Evolutionary conservation across 2,797 vertebrate genomes (phyloP).

Genomic region (Protosalanx chinensis): DNA sequence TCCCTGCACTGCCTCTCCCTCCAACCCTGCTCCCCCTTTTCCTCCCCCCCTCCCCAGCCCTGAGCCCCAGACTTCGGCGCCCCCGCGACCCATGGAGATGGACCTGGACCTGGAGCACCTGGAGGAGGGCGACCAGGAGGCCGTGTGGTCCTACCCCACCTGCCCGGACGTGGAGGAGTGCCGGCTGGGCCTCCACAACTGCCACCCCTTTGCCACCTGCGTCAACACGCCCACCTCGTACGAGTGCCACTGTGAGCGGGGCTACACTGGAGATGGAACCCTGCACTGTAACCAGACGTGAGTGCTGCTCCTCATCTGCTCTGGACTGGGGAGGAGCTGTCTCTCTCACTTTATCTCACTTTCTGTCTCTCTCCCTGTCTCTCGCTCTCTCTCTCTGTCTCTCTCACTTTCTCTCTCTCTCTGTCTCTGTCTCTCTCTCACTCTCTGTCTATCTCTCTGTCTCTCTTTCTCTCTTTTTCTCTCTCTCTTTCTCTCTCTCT

Average conservation of each 20-base stretch:
- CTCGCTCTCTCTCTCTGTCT: not conserved
- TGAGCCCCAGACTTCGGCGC: slow-evolving; percentile 75
- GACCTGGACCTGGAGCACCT: slow-evolving; percentile 67
- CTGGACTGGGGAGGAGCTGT: too few species aligned
- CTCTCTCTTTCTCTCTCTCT: not conserved
- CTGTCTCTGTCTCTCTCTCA: too few species aligned
- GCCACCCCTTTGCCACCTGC: slow-evolving; percentile 83
- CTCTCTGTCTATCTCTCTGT: too few species aligned
- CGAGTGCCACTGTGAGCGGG: slow-evolving; percentile 88
- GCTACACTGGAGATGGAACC: slow-evolving; percentile 86
- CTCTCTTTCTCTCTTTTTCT: too few species aligned
- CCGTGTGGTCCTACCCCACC: slow-evolving; percentile 85
- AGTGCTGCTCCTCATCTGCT: slow-evolving; percentile 31
- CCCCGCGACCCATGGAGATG: slow-evolving; percentile 72
- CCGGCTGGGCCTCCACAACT: slow-evolving; percentile 83
- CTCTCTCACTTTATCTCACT: too few species aligned
- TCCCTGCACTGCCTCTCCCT: too few species aligned
- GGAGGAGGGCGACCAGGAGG: slow-evolving; percentile 70
- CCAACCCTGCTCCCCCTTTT: not conserved
- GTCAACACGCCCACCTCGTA: slow-evolving; percentile 88
- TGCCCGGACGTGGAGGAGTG: slow-evolving; percentile 94
- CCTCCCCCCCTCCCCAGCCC: slow-evolving; percentile 53
- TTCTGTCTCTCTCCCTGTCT: not conserved
- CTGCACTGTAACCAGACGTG: slow-evolving; percentile 91
- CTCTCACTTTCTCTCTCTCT: too few species aligned